These are phyloP conservation scores for Cyaniris semiargus DNA, from an alignment of 2,888 invertebrate genomes.

Conservation along the genomic window DNA sequence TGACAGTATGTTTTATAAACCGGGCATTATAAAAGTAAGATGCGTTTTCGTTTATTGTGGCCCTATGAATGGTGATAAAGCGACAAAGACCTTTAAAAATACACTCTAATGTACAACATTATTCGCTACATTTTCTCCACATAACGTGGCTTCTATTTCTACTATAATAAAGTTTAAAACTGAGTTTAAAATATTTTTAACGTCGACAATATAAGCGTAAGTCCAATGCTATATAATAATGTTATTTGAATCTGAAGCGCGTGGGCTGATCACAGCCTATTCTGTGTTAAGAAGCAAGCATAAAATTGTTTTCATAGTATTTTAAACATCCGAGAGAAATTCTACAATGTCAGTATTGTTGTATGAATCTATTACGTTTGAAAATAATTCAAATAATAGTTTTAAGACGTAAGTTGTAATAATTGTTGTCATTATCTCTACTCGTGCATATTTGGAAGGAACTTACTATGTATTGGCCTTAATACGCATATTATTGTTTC, in stretches of 20 bases:
- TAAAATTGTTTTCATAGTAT: constrained; percentile 53
- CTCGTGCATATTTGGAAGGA: background rate
- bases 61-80: constrained; percentile 65
- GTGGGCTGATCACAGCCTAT: constrained; percentile 73
- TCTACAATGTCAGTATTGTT: constrained; percentile 32
- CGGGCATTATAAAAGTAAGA: constrained; percentile 55
- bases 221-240: constrained; percentile 66
- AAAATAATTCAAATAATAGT: background rate
- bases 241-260: constrained; percentile 68
- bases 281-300: constrained; percentile 66
- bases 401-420: background rate
- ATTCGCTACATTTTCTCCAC: constrained; percentile 34
- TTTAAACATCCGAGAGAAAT: constrained; percentile 42
- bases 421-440: background rate
- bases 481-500: background rate
- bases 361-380: background rate
- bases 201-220: constrained; percentile 41
- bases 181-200: constrained; percentile 33
- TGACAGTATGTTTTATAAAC: constrained; percentile 47
- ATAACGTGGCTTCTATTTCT: constrained; percentile 32
- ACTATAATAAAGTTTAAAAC: constrained; percentile 45
- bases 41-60: constrained; percentile 60
- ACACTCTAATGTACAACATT: constrained; percentile 56
- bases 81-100: constrained; percentile 73
- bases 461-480: too few species aligned